phyloP scores from a whole-genome alignment of 2,888 invertebrate genomes.

The Watsonalla cultraria region DNA sequence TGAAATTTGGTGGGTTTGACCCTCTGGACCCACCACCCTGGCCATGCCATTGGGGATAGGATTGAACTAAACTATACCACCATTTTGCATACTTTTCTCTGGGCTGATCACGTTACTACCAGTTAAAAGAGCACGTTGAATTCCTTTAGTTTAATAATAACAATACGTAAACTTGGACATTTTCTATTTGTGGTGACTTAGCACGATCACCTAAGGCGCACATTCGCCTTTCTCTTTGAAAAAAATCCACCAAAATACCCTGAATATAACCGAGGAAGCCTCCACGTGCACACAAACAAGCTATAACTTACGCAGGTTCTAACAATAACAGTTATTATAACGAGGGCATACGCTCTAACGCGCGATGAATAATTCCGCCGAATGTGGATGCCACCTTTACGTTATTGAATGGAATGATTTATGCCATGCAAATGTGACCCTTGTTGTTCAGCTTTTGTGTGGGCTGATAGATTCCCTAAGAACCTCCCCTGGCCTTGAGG shows the following conservation, averaged over 20 bases:
- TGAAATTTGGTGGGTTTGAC: no score
- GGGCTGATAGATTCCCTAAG: background rate
- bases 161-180: no score
- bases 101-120: no score
- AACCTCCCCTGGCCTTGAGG: background rate
- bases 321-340: conserved; percentile 22
- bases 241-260: background rate
- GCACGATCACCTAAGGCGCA: no score
- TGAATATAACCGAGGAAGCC: background rate
- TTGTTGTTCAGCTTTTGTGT: background rate
- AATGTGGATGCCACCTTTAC: conserved; percentile 7
- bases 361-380: conserved; percentile 8
- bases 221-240: no score
- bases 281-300: background rate
- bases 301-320: background rate
- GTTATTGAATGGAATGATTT: conserved; percentile 9
- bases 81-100: no score
- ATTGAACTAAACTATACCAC: no score
- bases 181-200: no score
- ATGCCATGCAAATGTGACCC: conserved; percentile 4
- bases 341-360: conserved; percentile 7
- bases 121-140: no score
- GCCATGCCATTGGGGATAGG: no score
- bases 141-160: no score
- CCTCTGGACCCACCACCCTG: no score